Evolutionary conservation across 1,140 invertebrate species (phyloP).

Genomic region (Papilio polytes): DNA sequence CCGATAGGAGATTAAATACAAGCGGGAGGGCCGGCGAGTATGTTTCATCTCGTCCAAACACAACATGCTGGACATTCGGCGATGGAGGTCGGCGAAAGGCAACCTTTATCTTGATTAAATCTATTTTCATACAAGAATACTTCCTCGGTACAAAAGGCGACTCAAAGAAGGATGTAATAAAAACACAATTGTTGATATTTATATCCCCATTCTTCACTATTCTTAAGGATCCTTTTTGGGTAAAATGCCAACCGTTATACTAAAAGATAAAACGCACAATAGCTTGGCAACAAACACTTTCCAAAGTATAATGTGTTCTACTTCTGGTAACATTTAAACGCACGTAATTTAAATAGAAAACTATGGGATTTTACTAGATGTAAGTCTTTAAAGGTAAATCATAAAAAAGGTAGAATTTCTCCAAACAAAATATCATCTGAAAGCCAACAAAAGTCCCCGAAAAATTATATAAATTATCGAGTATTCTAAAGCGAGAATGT

Average conservation of each 20-base stretch:
- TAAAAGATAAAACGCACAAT: conserved; percentile 15
- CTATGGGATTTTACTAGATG: background rate
- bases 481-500: no score
- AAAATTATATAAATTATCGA: no score
- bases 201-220: conserved; percentile 6
- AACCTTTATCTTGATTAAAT: conserved; percentile 36
- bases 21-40: background rate
- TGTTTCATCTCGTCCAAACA: conserved; percentile 26
- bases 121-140: background rate
- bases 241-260: conserved; percentile 20
- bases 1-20: conserved; percentile 24
- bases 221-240: conserved; percentile 25
- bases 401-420: no score
- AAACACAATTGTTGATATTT: conserved; percentile 19
- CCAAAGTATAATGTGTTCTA: background rate
- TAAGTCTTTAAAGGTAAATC: no score
- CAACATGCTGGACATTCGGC: conserved; percentile 30
- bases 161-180: background rate
- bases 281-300: background rate
- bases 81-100: conserved; percentile 51
- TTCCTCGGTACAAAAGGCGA: background rate
- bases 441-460: no score
- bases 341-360: background rate
- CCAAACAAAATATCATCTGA: no score
- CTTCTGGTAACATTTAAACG: background rate